A percentile compares a stretch with the other conserved stretches of the same genome.
These are phyloP conservation scores for Limnephilus lunatus DNA, from an alignment of 2,888 invertebrate genomes.

Conservation along the genomic window DNA sequence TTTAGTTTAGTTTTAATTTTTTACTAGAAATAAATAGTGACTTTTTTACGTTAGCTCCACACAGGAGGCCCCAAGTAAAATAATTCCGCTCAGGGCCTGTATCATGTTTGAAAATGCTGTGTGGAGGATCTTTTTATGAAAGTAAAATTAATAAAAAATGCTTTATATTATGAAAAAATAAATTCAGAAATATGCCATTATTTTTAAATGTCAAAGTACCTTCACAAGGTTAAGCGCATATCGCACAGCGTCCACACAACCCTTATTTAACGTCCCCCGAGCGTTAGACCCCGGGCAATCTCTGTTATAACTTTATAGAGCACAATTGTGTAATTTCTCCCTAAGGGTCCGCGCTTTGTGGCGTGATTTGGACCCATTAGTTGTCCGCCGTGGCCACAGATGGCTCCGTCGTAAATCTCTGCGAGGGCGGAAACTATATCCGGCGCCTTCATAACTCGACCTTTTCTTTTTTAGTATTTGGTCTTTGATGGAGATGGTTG, in stretches of 20 bases:
- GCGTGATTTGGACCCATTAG: neutral
- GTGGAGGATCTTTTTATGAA: too few species aligned
- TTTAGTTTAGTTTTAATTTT: too few species aligned
- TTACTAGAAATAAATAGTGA: too few species aligned
- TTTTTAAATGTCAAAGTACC: neutral
- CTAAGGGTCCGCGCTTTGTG: neutral
- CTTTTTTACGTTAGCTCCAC: too few species aligned
- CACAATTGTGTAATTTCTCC: neutral
- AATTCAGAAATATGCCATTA: too few species aligned
- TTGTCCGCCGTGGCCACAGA: neutral
- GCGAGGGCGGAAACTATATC: neutral
- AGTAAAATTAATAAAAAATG: too few species aligned
- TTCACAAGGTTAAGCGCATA: neutral
- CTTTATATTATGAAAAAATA: too few species aligned
- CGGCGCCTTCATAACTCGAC: neutral
- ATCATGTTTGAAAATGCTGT: too few species aligned
- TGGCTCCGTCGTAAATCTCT: conserved; percentile 2
- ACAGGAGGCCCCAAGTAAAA: too few species aligned
- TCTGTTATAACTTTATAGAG: neutral
- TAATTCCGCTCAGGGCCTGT: too few species aligned
- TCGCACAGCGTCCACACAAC: neutral
- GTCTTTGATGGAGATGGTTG: neutral
- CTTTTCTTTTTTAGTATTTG: neutral
- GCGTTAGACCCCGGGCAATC: neutral
- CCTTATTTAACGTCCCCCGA: neutral